Conservation (phyloP, 23 tunicate genomes). For the Halocynthia aurantium region DNA sequence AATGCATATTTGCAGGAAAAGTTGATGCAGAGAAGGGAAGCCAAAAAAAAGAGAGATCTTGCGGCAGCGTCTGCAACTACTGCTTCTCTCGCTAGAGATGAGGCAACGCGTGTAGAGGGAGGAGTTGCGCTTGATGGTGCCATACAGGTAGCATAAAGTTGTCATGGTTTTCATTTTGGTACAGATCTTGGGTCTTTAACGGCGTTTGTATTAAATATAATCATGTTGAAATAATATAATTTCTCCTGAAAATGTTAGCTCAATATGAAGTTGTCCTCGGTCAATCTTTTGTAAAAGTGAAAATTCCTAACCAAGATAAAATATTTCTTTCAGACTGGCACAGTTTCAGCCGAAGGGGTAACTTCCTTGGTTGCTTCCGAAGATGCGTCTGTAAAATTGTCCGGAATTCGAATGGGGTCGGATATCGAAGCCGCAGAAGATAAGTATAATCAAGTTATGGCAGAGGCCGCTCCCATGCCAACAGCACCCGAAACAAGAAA, state of each 20-base stretch:
- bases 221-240: too few relatives aligned
- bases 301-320: not conserved
- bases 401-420: too few relatives aligned
- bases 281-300: not conserved
- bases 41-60: conserved; percentile 23
- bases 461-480: conserved; percentile 36
- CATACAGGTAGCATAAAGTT: not conserved
- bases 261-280: not conserved
- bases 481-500: conserved; percentile 42
- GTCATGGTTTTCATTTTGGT: too few relatives aligned
- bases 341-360: not conserved
- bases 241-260: too few relatives aligned
- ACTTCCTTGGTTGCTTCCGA: not conserved
- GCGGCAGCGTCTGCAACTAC: too few relatives aligned
- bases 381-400: not conserved
- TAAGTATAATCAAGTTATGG: conserved; percentile 6
- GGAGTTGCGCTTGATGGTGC: not conserved
- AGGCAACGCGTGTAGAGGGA: not conserved
- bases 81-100: not conserved
- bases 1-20: conserved; percentile 42
- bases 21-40: conserved; percentile 30
- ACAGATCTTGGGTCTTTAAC: too few relatives aligned
- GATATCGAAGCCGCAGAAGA: conserved; percentile 8
- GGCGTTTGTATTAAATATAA: too few relatives aligned
- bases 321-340: too few relatives aligned